These are phyloP conservation scores for Schrankia costaestrigalis DNA, from an alignment of 2,888 invertebrate genomes.

Conservation along the genomic window DNA sequence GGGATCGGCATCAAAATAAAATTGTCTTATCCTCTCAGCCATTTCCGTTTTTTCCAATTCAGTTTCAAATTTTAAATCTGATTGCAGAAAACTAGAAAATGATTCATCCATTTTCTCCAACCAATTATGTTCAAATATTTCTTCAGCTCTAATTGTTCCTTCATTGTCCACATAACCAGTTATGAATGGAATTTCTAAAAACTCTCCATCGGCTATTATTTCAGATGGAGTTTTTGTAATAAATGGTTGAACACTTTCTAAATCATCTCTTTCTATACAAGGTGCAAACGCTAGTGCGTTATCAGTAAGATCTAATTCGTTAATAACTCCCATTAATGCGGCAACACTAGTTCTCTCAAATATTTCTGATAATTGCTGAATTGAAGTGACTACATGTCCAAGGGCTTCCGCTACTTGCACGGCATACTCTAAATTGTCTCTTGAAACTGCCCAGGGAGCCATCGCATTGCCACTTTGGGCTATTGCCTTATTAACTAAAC, in stretches of 20 bases:
- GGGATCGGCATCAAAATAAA: conserved; percentile 47
- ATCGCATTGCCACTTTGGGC: conserved; percentile 67
- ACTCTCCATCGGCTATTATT: conserved; percentile 46
- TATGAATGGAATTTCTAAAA: conserved; percentile 57
- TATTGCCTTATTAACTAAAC: conserved; percentile 61
- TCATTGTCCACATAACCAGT: conserved; percentile 66
- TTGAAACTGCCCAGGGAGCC: conserved; percentile 69
- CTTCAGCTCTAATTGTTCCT: conserved; percentile 60
- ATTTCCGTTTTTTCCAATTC: too few relatives aligned
- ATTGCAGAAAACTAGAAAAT: conserved; percentile 58
- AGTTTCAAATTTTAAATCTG: conserved; percentile 53
- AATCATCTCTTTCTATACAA: conserved; percentile 54
- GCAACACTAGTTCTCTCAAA: conserved; percentile 54
- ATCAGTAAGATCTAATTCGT: conserved; percentile 60
- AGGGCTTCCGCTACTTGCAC: conserved; percentile 59
- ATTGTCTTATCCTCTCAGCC: conserved; percentile 42
- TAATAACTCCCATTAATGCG: conserved; percentile 62
- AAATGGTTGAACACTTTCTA: conserved; percentile 45
- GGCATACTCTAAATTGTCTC: conserved; percentile 61
- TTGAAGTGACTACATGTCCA: conserved; percentile 50
- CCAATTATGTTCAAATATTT: conserved; percentile 54
- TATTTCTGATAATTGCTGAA: conserved; percentile 49
- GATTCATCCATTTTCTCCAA: conserved; percentile 54
- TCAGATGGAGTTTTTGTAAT: conserved; percentile 54
- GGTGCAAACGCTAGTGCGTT: conserved; percentile 68